These are phyloP conservation scores for Panagrolaimus sp. DNA, from an alignment of 1,140 invertebrate genomes.

Conservation along the genomic window DNA sequence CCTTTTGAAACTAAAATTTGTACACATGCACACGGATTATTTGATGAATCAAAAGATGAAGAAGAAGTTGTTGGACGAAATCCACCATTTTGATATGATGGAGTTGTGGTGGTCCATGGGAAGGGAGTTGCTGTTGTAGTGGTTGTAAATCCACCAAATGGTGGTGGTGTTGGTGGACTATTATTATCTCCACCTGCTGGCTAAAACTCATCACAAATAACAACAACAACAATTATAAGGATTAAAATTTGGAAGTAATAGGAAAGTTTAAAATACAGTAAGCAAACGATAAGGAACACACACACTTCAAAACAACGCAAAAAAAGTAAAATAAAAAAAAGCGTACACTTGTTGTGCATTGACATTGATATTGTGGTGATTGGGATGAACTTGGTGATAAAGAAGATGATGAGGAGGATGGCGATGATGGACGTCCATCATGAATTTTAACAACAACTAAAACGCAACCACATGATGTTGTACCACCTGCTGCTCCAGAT, in stretches of 20 bases:
- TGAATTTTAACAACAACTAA: neutral
- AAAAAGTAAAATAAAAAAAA: neutral
- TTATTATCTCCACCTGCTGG: no score
- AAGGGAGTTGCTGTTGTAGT: neutral
- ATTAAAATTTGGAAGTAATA: no score
- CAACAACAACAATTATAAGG: no score
- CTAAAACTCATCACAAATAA: no score
- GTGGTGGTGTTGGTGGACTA: no score
- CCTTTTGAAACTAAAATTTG: conserved; percentile 3
- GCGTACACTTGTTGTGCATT: neutral
- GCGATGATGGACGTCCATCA: neutral
- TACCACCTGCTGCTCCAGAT: neutral
- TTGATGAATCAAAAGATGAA: neutral
- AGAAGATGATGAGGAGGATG: no score
- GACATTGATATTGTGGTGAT: conserved; percentile 5
- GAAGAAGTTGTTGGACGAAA: neutral
- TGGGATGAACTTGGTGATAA: neutral
- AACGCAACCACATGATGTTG: neutral
- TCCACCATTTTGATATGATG: neutral
- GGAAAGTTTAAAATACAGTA: neutral
- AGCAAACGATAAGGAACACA: neutral
- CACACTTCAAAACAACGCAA: neutral
- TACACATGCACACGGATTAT: neutral
- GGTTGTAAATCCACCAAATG: neutral
- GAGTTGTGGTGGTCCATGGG: neutral